Evolutionary conservation across 2,797 vertebrate genomes (phyloP).

Genomic region (Schizopygopsis pylzovi): DNA sequence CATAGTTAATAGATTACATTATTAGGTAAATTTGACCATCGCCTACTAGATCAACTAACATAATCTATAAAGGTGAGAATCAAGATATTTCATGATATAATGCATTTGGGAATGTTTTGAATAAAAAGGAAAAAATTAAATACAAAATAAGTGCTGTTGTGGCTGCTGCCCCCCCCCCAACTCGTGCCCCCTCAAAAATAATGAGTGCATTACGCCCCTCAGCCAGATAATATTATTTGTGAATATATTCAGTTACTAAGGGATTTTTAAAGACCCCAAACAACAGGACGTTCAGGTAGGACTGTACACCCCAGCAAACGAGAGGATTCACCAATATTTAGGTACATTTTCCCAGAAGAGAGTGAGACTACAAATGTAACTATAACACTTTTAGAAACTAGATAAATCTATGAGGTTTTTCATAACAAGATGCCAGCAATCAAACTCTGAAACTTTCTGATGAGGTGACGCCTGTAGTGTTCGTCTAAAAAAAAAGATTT

Average conservation of each 20-base stretch:
- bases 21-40: too few relatives aligned
- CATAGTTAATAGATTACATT: too few relatives aligned
- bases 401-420: not conserved
- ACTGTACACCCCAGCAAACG: not conserved
- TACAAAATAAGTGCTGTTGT: too few relatives aligned
- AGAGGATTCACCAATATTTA: not conserved
- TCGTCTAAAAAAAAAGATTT: not conserved
- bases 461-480: not conserved
- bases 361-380: not conserved
- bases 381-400: not conserved
- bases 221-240: not conserved
- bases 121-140: too few relatives aligned
- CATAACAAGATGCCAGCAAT: slow-evolving; percentile 8
- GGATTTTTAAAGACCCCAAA: not conserved
- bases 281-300: not conserved
- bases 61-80: too few relatives aligned
- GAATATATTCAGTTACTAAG: not conserved
- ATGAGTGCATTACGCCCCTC: too few relatives aligned
- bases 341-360: not conserved
- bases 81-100: too few relatives aligned
- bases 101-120: too few relatives aligned
- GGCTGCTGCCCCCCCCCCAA: too few relatives aligned
- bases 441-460: not conserved
- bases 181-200: too few relatives aligned
- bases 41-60: too few relatives aligned